These are phyloP conservation scores for Scyliorhinus canicula DNA, from an alignment of 2,797 vertebrate species.

Conservation along the genomic window DNA sequence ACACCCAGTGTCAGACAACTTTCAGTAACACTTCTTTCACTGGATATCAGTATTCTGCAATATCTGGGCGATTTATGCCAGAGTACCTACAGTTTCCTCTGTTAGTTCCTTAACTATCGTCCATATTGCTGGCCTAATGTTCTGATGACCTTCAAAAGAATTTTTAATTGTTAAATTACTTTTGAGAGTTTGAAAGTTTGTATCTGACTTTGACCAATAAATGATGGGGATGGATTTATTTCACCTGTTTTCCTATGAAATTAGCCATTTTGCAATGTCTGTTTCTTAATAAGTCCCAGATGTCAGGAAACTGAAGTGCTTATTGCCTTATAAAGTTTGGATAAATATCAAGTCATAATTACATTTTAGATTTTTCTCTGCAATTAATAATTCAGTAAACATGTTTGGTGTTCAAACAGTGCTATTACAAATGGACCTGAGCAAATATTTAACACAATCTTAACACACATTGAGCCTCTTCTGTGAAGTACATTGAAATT, in stretches of 20 bases:
- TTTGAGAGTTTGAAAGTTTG: not conserved
- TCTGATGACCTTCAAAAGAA: not conserved
- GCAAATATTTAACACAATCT: not conserved
- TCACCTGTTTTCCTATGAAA: not conserved
- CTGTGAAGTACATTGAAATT: not conserved
- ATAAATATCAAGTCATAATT: not conserved
- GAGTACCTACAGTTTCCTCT: not conserved
- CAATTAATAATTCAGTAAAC: not conserved
- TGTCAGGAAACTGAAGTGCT: not conserved
- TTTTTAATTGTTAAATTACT: not conserved
- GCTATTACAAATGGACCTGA: not conserved
- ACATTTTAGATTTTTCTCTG: not conserved
- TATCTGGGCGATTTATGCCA: not conserved
- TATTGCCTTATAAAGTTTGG: not conserved
- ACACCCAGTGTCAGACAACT: not conserved
- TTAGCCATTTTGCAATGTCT: not conserved
- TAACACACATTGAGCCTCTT: not conserved
- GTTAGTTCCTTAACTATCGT: not conserved
- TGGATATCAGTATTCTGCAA: not conserved
- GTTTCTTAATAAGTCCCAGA: not conserved
- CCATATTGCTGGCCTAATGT: not conserved
- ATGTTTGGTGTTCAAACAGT: not conserved
- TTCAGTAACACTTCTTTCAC: not conserved
- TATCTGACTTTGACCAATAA: not conserved
- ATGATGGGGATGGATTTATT: not conserved